Evolutionary conservation across 2,113 vertebrate genomes (phyloP).

Genomic region (Benitochromis conjunctus): DNA sequence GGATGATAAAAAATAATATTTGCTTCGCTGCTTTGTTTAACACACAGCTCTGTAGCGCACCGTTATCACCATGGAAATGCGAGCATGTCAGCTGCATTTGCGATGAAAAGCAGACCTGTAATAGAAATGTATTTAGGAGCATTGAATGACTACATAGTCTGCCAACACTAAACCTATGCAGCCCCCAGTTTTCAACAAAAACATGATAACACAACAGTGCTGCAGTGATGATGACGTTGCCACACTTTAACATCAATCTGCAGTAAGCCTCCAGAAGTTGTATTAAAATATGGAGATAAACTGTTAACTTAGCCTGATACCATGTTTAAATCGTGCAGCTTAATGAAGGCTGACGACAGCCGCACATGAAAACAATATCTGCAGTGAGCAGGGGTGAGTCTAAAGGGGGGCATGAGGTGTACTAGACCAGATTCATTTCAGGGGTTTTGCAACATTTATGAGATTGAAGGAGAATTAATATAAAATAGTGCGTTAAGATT

Average conservation of each 20-base stretch:
- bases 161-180: fast-evolving
- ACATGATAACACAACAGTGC: neutral
- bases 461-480: neutral
- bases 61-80: fast-evolving
- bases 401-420: neutral
- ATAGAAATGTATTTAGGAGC: neutral
- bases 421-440: neutral
- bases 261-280: neutral
- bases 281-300: neutral
- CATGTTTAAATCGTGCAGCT: neutral
- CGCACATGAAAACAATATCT: neutral
- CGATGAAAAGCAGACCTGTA: fast-evolving
- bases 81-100: neutral
- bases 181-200: neutral
- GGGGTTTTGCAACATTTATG: neutral
- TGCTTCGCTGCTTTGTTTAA: neutral
- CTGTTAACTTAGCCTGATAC: neutral
- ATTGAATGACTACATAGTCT: fast-evolving
- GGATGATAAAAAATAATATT: neutral
- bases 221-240: neutral
- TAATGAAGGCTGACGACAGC: neutral
- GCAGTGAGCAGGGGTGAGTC: neutral
- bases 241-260: fast-evolving
- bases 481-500: neutral
- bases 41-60: fast-evolving